Conservation (phyloP, 2,797 vertebrate genomes). For the Apogon talboti region DNA sequence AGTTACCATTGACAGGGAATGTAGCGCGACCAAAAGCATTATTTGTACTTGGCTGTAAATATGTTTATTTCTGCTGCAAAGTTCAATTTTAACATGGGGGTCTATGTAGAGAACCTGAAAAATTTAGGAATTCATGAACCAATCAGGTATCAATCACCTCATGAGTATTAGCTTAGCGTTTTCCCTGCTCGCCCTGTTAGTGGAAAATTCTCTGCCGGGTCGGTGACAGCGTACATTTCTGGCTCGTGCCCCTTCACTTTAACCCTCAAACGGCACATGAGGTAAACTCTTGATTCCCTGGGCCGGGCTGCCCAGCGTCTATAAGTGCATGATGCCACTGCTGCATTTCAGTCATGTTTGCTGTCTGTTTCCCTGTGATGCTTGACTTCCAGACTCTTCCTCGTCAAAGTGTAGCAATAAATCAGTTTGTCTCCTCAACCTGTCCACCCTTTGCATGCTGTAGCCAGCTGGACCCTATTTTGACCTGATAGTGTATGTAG, state of each 20-base stretch:
- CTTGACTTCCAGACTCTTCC: slow-evolving; percentile 82
- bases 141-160: too few relatives aligned
- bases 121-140: too few relatives aligned
- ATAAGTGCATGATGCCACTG: slow-evolving; percentile 73
- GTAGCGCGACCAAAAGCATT: too few relatives aligned
- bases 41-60: too few relatives aligned
- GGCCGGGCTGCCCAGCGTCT: slow-evolving; percentile 48
- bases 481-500: slow-evolving; percentile 76
- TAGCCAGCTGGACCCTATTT: slow-evolving; percentile 69
- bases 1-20: too few relatives aligned
- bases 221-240: slow-evolving; percentile 13
- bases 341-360: slow-evolving; percentile 67
- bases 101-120: too few relatives aligned
- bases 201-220: slow-evolving; percentile 1
- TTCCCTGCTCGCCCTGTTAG: too few relatives aligned
- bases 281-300: slow-evolving; percentile 42
- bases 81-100: too few relatives aligned
- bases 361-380: slow-evolving; percentile 73
- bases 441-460: slow-evolving; percentile 70
- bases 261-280: slow-evolving; percentile 47
- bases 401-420: slow-evolving; percentile 83
- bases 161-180: too few relatives aligned
- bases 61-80: too few relatives aligned
- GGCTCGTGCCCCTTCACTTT: slow-evolving; percentile 27
- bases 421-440: slow-evolving; percentile 63